Base-by-base conservation (phyloP, 2,888 invertebrate genomes). In the Drosophila kuntzei region DNA sequence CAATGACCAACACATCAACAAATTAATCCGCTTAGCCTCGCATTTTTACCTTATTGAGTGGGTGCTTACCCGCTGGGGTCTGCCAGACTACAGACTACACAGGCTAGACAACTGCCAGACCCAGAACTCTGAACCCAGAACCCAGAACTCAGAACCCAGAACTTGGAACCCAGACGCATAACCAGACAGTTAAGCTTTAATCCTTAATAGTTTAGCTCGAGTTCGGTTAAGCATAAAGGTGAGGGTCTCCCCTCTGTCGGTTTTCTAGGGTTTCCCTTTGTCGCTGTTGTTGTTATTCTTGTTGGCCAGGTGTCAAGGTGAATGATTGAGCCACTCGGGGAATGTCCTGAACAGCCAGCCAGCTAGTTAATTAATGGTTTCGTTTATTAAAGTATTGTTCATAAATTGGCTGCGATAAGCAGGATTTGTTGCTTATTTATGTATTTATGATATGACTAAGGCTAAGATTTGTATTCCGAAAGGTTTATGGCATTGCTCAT, bases 121-220 rank as follows among this genome's bases (percentile, higher is more conserved):
- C 65, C 67, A 39, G 54, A 16, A 47, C 57, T 49, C 36, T 43
- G 27, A 16, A 3, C 54, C 25, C 18, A 27, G 51, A 9, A 55
- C 9, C 29, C 25, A 2, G 25, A 37, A 27, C 5, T 32, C 46
- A 51, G 44, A 34, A 20, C 44, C 1, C 60, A 29, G 43, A 50
- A 46, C 32, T 63, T 6, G 25, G 14, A 3, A 25, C 43, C 46
- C 75, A 82, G 84, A 75, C 87, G 68, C 67, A 67, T 81, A 75
- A 71, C 84, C 83, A 84, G 83, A 84, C 83, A 78, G 84, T 71
- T 84, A 87, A 84, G 79, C 87, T 67, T 67, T 83, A 83, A 83
- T 87, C 87, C 87, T 68, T 63, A 71, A 77, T 87, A 87, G 81
- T 81, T 80, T 62, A 36, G 32, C 44, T 54, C 32, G 37, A 29